Evolutionary conservation across 1,140 invertebrate species (phyloP).

Genomic region (Polypedilum vanderplanki): DNA sequence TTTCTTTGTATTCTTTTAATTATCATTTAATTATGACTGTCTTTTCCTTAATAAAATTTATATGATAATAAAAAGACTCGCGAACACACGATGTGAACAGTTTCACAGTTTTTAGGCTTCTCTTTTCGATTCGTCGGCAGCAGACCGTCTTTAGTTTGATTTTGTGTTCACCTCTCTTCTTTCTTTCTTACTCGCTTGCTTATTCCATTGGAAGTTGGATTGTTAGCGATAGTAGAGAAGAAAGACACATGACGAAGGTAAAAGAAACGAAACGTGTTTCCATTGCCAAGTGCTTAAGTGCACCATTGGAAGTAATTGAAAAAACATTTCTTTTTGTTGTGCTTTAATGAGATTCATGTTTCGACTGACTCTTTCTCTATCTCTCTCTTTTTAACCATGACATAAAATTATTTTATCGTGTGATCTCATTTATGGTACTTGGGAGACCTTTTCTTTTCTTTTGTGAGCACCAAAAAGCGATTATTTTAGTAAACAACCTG

Average conservation of each 20-base stretch:
- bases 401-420: conserved; percentile 19
- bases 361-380: background rate
- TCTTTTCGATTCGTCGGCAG: background rate
- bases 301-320: conserved; percentile 28
- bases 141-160: conserved; percentile 7
- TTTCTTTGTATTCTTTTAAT: no score
- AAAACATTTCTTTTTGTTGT: background rate
- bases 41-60: no score
- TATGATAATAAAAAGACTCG: no score
- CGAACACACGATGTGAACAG: background rate
- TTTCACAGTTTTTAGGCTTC: conserved; percentile 23
- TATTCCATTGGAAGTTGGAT: background rate
- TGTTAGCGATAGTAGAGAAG: background rate
- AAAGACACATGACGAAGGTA: background rate
- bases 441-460: conserved; percentile 1
- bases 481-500: background rate
- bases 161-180: background rate
- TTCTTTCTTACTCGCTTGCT: background rate
- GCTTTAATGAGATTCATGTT: conserved; percentile 9
- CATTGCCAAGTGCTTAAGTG: background rate
- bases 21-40: no score
- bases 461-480: background rate
- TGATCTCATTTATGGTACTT: conserved; percentile 6
- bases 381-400: no score
- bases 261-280: background rate